These are phyloP conservation scores for Cataglyphis cursor DNA, from an alignment of 2,888 invertebrate species.

Conservation along the genomic window DNA sequence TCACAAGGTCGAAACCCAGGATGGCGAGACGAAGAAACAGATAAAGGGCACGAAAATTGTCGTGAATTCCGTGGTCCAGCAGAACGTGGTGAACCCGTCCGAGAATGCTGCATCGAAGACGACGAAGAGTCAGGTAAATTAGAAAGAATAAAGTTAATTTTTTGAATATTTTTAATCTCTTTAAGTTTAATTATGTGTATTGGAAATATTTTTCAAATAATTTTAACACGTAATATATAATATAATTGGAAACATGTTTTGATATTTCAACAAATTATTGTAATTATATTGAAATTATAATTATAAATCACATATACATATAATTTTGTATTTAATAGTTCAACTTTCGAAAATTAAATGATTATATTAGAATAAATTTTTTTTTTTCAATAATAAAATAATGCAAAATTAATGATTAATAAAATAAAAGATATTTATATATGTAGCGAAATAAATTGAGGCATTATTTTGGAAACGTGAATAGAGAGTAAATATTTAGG, in stretches of 20 bases:
- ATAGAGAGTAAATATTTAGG: background rate
- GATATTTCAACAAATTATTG: background rate
- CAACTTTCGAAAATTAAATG: background rate
- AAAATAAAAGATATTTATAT: background rate
- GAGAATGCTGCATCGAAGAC: conserved; percentile 72
- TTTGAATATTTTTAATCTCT: background rate
- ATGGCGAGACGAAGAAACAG: conserved; percentile 81
- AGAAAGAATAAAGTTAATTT: conserved; percentile 5
- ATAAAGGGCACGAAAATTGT: conserved; percentile 81
- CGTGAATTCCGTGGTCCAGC: conserved; percentile 82
- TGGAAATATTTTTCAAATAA: background rate
- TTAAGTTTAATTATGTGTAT: background rate
- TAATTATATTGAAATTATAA: background rate
- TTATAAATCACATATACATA: background rate
- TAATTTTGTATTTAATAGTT: no score
- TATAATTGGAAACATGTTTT: background rate
- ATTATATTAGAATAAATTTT: background rate
- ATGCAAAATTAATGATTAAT: background rate
- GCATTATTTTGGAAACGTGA: background rate
- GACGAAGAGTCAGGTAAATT: conserved; percentile 76
- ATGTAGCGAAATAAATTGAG: background rate
- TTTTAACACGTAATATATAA: background rate
- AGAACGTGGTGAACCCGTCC: conserved; percentile 75
- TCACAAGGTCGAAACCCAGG: conserved; percentile 76
- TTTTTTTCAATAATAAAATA: background rate